A percentile compares a stretch with the other conserved stretches of the same genome.
These are phyloP conservation scores for Rhimphoctona megacephalus DNA, from an alignment of 2,888 invertebrate species.

Conservation along the genomic window DNA sequence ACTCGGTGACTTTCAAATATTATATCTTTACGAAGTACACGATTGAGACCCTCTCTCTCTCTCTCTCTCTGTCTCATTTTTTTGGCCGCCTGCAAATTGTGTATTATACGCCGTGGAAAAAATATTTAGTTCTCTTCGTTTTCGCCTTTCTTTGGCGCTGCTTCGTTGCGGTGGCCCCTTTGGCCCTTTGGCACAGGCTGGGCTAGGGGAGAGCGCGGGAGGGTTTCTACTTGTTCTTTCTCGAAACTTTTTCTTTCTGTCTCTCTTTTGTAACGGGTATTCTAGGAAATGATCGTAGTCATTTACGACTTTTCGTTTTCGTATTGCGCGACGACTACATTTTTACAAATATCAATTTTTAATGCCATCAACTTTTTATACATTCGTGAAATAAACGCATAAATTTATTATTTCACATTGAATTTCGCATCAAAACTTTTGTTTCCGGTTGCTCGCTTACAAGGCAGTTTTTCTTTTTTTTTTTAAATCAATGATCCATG, in stretches of 20 bases:
- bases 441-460: background rate
- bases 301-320: conserved; percentile 55
- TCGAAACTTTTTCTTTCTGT: conserved; percentile 34
- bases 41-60: conserved; percentile 23
- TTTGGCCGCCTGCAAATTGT: conserved; percentile 70
- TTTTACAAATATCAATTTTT: conserved; percentile 5
- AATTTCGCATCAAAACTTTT: background rate
- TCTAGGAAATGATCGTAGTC: conserved; percentile 61
- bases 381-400: background rate
- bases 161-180: conserved; percentile 35
- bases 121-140: conserved; percentile 61
- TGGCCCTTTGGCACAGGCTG: conserved; percentile 41
- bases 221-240: conserved; percentile 18
- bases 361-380: conserved; percentile 1
- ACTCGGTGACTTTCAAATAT: background rate
- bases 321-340: conserved; percentile 1
- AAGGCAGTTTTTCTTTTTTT: background rate
- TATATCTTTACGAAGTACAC: background rate
- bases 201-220: background rate
- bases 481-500: background rate
- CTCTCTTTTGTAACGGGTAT: conserved; percentile 52
- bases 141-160: conserved; percentile 49
- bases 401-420: background rate
- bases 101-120: conserved; percentile 56
- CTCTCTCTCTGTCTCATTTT: conserved; percentile 47